Conservation (phyloP, 2,797 vertebrate species). For the Scomberomorus guttatus region DNA sequence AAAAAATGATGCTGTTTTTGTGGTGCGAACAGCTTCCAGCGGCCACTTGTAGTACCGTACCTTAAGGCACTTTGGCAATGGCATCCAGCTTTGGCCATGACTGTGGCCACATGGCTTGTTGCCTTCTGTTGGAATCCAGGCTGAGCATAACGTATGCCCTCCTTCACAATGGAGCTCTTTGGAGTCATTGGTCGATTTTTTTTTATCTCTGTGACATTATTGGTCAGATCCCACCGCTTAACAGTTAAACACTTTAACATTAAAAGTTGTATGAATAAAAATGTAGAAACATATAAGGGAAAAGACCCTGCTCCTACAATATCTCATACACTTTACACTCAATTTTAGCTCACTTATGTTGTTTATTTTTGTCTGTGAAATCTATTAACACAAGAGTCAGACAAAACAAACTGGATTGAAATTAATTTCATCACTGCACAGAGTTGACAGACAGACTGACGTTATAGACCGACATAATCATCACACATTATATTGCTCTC, state of each 20-base stretch:
- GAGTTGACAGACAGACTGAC: conserved; percentile 40
- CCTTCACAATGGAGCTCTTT: conserved; percentile 28
- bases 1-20: background rate
- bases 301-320: background rate
- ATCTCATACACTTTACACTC: background rate
- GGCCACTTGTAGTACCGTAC: conserved; percentile 20
- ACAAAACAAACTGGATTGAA: conserved; percentile 32
- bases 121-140: conserved; percentile 49
- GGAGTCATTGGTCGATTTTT: background rate
- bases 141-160: conserved; percentile 29
- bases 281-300: background rate
- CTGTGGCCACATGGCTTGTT: conserved; percentile 36
- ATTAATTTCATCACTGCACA: conserved; percentile 26
- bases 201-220: background rate
- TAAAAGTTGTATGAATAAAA: background rate
- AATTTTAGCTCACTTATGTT: background rate
- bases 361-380: conserved; percentile 1
- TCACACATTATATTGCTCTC: conserved; percentile 50
- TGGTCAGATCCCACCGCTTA: background rate
- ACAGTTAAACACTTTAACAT: background rate
- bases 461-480: conserved; percentile 37
- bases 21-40: conserved; percentile 8
- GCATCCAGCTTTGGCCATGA: conserved; percentile 16
- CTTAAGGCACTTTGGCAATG: conserved; percentile 51
- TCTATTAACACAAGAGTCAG: conserved; percentile 29